These are phyloP conservation scores for Otocyon megalotis DNA, from an alignment of 2,113 vertebrate genomes.

Conservation along the genomic window DNA sequence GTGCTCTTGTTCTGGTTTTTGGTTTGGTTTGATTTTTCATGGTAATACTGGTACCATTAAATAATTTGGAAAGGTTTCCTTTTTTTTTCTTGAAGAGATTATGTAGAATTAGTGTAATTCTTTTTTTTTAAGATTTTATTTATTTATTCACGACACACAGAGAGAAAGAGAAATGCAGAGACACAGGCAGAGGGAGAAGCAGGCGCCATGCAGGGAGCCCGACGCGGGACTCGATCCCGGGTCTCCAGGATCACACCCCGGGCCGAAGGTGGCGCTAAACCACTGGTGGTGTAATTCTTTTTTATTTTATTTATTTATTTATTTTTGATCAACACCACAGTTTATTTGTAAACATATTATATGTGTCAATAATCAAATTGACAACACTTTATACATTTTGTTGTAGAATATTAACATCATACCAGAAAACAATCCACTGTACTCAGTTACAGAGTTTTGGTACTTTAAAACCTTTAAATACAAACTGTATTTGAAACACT, in stretches of 20 bases:
- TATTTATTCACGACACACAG: too few relatives aligned
- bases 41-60: not conserved
- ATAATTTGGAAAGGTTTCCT: not conserved
- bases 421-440: constrained; percentile 81
- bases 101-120: not conserved
- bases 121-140: not conserved
- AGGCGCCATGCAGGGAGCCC: too few relatives aligned
- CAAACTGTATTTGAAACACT: constrained; percentile 81
- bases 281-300: not conserved
- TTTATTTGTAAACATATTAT: constrained; percentile 91
- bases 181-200: too few relatives aligned
- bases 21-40: not conserved
- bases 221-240: too few relatives aligned
- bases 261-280: too few relatives aligned
- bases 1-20: not conserved
- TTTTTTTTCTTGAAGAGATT: not conserved
- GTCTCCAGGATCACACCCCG: too few relatives aligned
- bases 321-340: constrained; percentile 86
- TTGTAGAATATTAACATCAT: constrained; percentile 85
- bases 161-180: too few relatives aligned
- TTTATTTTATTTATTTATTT: too few relatives aligned
- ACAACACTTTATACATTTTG: constrained; percentile 86
- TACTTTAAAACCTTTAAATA: constrained; percentile 84
- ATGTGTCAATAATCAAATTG: constrained; percentile 88
- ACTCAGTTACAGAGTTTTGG: constrained; percentile 78